Evolutionary conservation across 2,888 invertebrate species (phyloP).

Genomic region (Ommatoiulus sabulosus): DNA sequence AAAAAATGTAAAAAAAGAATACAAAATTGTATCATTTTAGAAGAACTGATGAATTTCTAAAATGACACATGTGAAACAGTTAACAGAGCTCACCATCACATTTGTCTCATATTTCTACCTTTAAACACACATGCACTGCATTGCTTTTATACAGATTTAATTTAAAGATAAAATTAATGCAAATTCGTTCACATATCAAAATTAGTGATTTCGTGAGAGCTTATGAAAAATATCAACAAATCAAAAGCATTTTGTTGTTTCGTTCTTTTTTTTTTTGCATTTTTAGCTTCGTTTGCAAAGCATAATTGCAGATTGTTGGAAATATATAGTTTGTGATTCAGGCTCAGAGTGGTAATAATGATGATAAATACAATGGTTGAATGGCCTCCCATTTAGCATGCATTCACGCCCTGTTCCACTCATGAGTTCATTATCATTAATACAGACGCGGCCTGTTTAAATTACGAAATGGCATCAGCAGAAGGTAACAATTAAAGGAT

Average conservation of each 20-base stretch:
- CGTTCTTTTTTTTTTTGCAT: background rate
- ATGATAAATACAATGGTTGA: slow-evolving; percentile 1
- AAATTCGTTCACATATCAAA: slow-evolving; percentile 1
- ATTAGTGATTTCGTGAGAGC: background rate
- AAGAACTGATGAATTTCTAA: background rate
- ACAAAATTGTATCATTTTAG: background rate
- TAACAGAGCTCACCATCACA: background rate
- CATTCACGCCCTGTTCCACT: background rate
- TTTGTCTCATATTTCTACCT: background rate
- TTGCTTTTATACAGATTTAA: background rate
- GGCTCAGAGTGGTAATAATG: background rate
- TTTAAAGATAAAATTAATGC: background rate
- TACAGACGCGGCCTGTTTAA: background rate
- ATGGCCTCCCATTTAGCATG: background rate
- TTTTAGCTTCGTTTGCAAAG: background rate
- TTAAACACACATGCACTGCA: background rate
- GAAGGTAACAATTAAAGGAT: background rate
- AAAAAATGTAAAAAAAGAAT: background rate
- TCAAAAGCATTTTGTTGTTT: background rate
- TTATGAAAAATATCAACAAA: background rate
- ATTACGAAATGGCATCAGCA: background rate
- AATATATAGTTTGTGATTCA: background rate
- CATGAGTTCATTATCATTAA: background rate
- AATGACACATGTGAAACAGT: background rate
- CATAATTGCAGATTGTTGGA: background rate